Evolutionary conservation across 2,888 invertebrate species (phyloP).

Genomic region (Rhingia rostrata): DNA sequence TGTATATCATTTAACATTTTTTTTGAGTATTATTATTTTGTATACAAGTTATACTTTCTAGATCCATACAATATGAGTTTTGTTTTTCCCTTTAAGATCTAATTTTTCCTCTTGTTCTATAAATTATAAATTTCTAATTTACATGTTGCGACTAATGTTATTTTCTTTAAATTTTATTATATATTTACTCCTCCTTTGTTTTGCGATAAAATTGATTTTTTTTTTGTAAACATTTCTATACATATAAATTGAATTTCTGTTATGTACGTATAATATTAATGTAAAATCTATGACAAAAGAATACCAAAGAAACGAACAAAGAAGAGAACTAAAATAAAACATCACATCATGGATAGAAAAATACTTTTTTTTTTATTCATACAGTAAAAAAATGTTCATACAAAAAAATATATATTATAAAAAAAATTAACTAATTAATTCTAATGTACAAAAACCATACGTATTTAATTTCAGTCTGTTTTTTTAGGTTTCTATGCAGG

Average conservation of each 20-base stretch:
- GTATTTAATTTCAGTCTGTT: slow-evolving; percentile 68
- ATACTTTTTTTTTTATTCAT: slow-evolving; percentile 43
- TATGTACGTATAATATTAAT: slow-evolving; percentile 56
- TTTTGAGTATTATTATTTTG: slow-evolving; percentile 71
- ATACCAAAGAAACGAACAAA: slow-evolving; percentile 16
- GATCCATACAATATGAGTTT: slow-evolving; percentile 65
- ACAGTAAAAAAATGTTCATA: slow-evolving; percentile 36
- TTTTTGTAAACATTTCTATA: slow-evolving; percentile 7
- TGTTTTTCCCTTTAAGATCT: slow-evolving; percentile 61
- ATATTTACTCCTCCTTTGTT: slow-evolving; percentile 34
- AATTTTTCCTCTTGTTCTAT: slow-evolving; percentile 53
- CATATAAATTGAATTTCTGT: slow-evolving; percentile 52
- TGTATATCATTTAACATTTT: slow-evolving; percentile 70
- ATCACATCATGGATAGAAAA: slow-evolving; percentile 51
- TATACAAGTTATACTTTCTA: slow-evolving; percentile 71
- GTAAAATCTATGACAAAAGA: slow-evolving; percentile 31
- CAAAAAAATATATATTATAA: slow-evolving; percentile 57
- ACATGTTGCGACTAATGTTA: slow-evolving; percentile 69
- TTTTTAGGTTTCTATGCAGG: slow-evolving; percentile 41
- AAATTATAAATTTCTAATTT: slow-evolving; percentile 64
- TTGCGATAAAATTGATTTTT: slow-evolving; percentile 55
- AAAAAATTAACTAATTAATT: slow-evolving; percentile 67
- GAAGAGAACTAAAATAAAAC: slow-evolving; percentile 53
- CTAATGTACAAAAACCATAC: slow-evolving; percentile 54
- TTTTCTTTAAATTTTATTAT: slow-evolving; percentile 43